Evolutionary conservation across 1,140 invertebrate genomes (phyloP).

Genomic region (Lepidostoma basale): DNA sequence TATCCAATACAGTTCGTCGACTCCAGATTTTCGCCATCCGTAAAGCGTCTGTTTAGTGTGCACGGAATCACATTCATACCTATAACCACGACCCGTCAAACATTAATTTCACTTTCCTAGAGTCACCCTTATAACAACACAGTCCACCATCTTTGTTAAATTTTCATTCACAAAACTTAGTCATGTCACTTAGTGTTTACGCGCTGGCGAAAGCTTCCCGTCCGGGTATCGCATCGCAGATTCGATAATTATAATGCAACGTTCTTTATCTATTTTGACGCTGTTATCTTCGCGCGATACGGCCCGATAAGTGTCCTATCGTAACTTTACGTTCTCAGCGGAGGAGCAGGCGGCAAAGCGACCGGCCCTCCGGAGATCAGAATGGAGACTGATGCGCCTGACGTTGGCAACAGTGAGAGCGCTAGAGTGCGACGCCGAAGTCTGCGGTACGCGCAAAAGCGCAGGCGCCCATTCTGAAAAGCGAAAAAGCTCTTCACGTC

Average conservation of each 20-base stretch:
- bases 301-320: background rate
- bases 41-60: too few species aligned
- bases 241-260: background rate
- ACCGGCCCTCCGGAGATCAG: background rate
- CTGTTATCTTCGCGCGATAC: background rate
- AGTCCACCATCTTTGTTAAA: slow-evolving; percentile 23
- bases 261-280: background rate
- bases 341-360: background rate
- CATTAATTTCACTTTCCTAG: background rate
- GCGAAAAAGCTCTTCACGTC: background rate
- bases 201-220: background rate
- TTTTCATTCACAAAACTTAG: slow-evolving; percentile 21
- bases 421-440: slow-evolving; percentile 14
- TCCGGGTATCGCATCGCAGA: background rate
- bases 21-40: background rate
- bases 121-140: background rate
- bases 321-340: background rate
- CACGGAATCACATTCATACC: background rate
- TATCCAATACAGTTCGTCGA: background rate
- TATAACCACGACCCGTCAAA: background rate
- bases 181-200: slow-evolving; percentile 7
- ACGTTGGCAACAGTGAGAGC: slow-evolving; percentile 11
- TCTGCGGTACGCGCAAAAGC: background rate
- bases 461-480: background rate
- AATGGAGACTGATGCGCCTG: slow-evolving; percentile 6